Evolutionary conservation across 1,140 invertebrate species (phyloP).

Genomic region (Stenopsyche tienmushanensis): DNA sequence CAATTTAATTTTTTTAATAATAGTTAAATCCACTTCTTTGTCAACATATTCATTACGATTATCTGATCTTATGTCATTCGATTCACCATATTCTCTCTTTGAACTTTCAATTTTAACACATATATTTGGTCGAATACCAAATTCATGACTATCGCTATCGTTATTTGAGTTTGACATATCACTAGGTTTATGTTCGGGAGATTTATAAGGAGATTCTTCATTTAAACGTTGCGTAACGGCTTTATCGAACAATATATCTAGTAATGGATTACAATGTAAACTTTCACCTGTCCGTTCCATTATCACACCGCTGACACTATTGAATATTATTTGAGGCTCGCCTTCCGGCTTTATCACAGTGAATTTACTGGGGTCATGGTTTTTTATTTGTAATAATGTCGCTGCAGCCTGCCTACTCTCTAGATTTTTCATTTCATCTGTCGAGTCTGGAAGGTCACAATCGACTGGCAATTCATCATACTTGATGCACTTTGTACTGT

Average conservation of each 20-base stretch:
- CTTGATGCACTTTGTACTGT: slow-evolving; percentile 46
- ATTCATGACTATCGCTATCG: neutral
- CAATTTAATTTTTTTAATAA: slow-evolving; percentile 37
- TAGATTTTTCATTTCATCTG: slow-evolving; percentile 56
- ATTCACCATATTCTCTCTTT: slow-evolving; percentile 40
- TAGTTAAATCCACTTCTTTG: slow-evolving; percentile 55
- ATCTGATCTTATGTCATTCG: slow-evolving; percentile 44
- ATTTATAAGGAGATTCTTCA: slow-evolving; percentile 50
- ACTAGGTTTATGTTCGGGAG: slow-evolving; percentile 46
- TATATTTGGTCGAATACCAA: slow-evolving; percentile 20
- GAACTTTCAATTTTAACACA: slow-evolving; percentile 46
- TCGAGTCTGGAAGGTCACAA: slow-evolving; percentile 54
- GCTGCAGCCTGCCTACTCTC: slow-evolving; percentile 56
- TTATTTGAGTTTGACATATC: slow-evolving; percentile 36
- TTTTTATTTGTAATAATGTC: slow-evolving; percentile 55
- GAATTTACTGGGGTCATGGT: slow-evolving; percentile 55
- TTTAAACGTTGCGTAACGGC: slow-evolving; percentile 54
- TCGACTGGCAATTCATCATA: slow-evolving; percentile 49
- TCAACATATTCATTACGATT: slow-evolving; percentile 50
- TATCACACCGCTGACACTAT: slow-evolving; percentile 52
- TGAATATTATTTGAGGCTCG: slow-evolving; percentile 52
- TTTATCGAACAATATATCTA: slow-evolving; percentile 57
- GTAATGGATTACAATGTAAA: slow-evolving; percentile 55
- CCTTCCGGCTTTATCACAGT: slow-evolving; percentile 51
- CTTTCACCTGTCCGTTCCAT: slow-evolving; percentile 52